A percentile compares a stretch with the other conserved stretches of the same genome.
phyloP scores from a whole-genome alignment of 2,797 vertebrate genomes.

The Amblyraja radiata region DNA sequence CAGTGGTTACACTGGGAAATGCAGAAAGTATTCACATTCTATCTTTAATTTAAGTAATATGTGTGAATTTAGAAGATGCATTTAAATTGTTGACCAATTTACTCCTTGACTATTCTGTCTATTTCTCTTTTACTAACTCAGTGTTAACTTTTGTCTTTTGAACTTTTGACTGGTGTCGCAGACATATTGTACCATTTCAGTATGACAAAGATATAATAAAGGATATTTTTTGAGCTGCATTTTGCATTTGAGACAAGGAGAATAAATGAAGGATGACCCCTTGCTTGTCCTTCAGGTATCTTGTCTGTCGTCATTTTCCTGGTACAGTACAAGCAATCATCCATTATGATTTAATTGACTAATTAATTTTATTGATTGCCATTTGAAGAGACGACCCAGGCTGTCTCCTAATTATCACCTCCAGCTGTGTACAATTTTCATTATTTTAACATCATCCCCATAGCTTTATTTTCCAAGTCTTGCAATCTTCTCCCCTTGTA shows the following conservation, averaged over 20 bases:
- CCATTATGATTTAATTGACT: slow-evolving; percentile 23
- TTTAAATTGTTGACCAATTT: not conserved
- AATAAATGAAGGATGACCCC: not conserved
- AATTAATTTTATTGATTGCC: slow-evolving; percentile 36
- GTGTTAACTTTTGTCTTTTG: not conserved
- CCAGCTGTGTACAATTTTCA: slow-evolving; percentile 13
- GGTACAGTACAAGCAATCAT: not conserved
- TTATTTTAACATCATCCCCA: not conserved
- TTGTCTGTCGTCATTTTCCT: slow-evolving; percentile 17
- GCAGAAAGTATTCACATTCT: not conserved
- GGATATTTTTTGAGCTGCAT: no score
- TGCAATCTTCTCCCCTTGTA: not conserved
- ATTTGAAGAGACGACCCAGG: slow-evolving; percentile 6
- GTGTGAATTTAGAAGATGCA: not conserved
- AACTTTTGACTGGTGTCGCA: not conserved
- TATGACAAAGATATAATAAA: not conserved
- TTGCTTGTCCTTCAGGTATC: slow-evolving; percentile 18
- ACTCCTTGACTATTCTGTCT: not conserved
- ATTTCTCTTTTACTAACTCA: not conserved
- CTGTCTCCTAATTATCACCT: slow-evolving; percentile 15
- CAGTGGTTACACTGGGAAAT: not conserved
- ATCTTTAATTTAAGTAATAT: not conserved
- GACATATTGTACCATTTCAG: not conserved
- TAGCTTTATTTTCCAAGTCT: not conserved
- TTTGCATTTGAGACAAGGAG: not conserved